These are phyloP conservation scores for Amaurobius ferox DNA, from an alignment of 2,888 invertebrate genomes.

Conservation along the genomic window DNA sequence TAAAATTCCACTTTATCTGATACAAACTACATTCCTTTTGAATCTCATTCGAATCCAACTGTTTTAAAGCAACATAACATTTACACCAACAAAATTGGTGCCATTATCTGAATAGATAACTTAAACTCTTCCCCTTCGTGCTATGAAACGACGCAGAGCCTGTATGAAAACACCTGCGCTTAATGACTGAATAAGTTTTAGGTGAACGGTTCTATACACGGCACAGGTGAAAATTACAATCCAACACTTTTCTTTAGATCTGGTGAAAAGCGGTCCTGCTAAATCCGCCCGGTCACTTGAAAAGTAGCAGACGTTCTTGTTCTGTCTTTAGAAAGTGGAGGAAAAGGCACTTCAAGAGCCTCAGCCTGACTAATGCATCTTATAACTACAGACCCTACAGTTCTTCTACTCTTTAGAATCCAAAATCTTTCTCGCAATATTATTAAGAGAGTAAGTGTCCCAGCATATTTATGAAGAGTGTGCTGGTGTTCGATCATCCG, in stretches of 20 bases:
- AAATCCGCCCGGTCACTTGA: not conserved
- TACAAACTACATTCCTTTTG: too few species aligned
- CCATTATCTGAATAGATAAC: conserved; percentile 19
- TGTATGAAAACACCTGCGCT: too few species aligned
- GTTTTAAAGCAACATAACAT: conserved; percentile 4
- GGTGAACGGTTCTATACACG: too few species aligned
- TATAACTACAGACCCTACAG: not conserved
- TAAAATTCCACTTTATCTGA: too few species aligned
- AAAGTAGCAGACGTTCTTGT: conserved; percentile 1
- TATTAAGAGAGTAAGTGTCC: not conserved
- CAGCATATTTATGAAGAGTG: not conserved
- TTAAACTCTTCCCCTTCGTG: not conserved
- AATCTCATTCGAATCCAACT: not conserved
- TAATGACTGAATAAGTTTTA: too few species aligned
- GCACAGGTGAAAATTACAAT: too few species aligned
- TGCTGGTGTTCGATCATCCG: too few species aligned
- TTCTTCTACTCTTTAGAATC: not conserved
- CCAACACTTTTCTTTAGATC: not conserved
- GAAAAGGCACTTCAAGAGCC: not conserved
- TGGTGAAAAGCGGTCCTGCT: not conserved
- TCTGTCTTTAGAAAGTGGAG: not conserved
- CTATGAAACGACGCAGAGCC: not conserved
- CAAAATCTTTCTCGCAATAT: not conserved
- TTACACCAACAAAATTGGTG: not conserved
- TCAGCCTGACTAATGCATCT: not conserved